Percentiles rank a stretch among this genome's conserved stretches.
These are phyloP conservation scores for Falco punctatus DNA, from an alignment of 2,113 vertebrate species.

Conservation along the genomic window DNA sequence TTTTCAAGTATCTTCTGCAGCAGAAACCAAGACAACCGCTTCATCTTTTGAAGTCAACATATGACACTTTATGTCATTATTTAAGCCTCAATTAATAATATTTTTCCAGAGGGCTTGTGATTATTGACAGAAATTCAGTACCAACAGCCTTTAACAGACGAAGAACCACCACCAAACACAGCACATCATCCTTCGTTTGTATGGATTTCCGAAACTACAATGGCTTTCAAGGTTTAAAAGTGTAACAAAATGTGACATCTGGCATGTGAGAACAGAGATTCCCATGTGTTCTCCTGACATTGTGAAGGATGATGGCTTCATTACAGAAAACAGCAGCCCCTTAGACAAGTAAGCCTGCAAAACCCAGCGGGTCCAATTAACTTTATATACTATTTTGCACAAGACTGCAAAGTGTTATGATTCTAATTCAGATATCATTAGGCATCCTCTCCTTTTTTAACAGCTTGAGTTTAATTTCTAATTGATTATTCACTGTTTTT, in stretches of 20 bases:
- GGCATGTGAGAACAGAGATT: not conserved
- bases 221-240: not conserved
- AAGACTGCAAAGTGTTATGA: not conserved
- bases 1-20: not conserved
- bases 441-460: not conserved
- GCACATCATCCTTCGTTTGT: not conserved
- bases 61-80: not conserved
- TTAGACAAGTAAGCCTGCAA: not conserved
- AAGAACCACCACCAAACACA: constrained; percentile 2
- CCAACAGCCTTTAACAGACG: not conserved
- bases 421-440: constrained; percentile 6
- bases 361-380: constrained; percentile 14
- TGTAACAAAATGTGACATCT: constrained; percentile 11
- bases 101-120: not conserved
- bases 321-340: not conserved
- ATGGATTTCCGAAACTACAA: not conserved
- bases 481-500: not conserved
- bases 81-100: not conserved
- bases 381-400: not conserved
- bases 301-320: constrained; percentile 14
- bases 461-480: not conserved
- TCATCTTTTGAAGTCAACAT: not conserved
- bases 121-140: not conserved
- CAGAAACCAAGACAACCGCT: not conserved
- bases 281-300: not conserved